Evolutionary conservation across 2,888 invertebrate genomes (phyloP).

Genomic region (Trisateles emortualis): DNA sequence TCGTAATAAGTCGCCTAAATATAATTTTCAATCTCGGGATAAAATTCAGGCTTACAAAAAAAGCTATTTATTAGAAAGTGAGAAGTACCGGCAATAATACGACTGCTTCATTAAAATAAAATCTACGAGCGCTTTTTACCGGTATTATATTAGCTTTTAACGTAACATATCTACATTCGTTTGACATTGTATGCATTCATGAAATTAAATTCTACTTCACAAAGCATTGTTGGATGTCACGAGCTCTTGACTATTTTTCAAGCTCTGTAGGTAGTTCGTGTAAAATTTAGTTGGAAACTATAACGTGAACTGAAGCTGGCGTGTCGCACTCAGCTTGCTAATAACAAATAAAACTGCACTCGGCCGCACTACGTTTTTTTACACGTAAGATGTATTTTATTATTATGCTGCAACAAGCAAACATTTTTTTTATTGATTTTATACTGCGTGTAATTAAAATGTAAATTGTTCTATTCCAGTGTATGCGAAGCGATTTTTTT

Average conservation of each 20-base stretch:
- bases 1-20: slow-evolving; percentile 8
- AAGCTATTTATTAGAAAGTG: slow-evolving; percentile 8
- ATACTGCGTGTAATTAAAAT: too few species aligned
- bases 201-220: slow-evolving; percentile 24
- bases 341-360: slow-evolving; percentile 15
- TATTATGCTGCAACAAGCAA: neutral
- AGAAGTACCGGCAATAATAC: slow-evolving; percentile 16
- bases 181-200: slow-evolving; percentile 13
- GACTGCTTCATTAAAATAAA: slow-evolving; percentile 13
- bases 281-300: slow-evolving; percentile 25
- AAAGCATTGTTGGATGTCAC: slow-evolving; percentile 27
- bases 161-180: neutral
- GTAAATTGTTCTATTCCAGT: too few species aligned
- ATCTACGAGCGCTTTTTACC: neutral
- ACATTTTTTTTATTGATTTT: neutral
- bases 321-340: slow-evolving; percentile 16
- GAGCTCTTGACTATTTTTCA: slow-evolving; percentile 27
- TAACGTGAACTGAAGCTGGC: slow-evolving; percentile 19
- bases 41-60: slow-evolving; percentile 29
- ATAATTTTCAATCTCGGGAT: slow-evolving; percentile 9
- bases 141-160: slow-evolving; percentile 5
- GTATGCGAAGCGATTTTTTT: too few species aligned
- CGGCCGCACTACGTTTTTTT: neutral
- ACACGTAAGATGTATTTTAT: neutral
- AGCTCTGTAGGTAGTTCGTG: slow-evolving; percentile 19